Evolutionary conservation across 2,888 invertebrate genomes (phyloP), one percentile per base, ranked within the genome.

Genomic region (Morinoia aosen): DNA sequence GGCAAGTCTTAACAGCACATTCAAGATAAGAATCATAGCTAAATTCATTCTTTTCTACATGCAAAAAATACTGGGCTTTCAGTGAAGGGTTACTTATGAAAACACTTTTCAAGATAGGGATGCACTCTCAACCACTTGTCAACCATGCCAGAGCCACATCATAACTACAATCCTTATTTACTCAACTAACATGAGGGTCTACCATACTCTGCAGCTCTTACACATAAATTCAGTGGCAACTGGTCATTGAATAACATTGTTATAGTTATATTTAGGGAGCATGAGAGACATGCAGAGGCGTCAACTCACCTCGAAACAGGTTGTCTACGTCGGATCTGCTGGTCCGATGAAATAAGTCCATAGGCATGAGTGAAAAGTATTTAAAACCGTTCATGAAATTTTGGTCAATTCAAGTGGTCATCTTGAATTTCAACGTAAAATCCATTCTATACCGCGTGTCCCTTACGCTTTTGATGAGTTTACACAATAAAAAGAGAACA

Each of bases 291-390:
- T 48, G 48, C 48, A 48, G 3, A 48, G 8, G 39, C 12, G 11
- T 90, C 12, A 5, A 4, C 96, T 96, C 94, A 96, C 96, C 96
- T 96, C 96, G 95, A 91, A 96, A 96, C 16, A 96, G 95, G 91
- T 96, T 96, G 19, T 96, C 96, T 19, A 96, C 96, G 95, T 96
- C 96, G 40, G 96, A 96, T 95, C 95, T 91, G 56, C 96, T 96
- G 25, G 96, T 96, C 61, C 96, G 95, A 40, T 96, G 94, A 91
- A 96, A 95, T 95, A 96, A 95, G 95, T 96, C 95, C 96, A 96
- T 95, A 8, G 95, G 64, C 88, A 64, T 91, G 56, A 95, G 56
- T 57, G 57, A 33, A 10, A 48, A 95, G 25, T 58, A 12, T 90
- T 90, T 90, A 40, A 90, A 90, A 90, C 90, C 8, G 90, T 76